Evolutionary conservation across 1,140 invertebrate genomes (phyloP).

Genomic region (Tenebrio molitor): DNA sequence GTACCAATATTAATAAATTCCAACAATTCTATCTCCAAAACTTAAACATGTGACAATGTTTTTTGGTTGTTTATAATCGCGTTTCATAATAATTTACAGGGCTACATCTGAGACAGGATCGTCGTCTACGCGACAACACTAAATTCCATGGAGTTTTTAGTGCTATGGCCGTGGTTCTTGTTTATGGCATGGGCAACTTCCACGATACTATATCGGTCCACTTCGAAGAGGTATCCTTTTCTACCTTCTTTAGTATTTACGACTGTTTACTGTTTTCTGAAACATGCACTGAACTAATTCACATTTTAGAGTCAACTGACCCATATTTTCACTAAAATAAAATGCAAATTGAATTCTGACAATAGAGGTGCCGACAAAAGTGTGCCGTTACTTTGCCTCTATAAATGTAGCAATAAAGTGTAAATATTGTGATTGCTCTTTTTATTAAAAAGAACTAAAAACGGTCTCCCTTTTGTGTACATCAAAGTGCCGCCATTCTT

Average conservation of each 20-base stretch:
- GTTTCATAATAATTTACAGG: conserved; percentile 43
- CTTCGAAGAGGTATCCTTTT: conserved; percentile 13
- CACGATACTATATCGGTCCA: conserved; percentile 25
- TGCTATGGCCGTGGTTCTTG: conserved; percentile 27
- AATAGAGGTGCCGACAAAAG: conserved; percentile 3
- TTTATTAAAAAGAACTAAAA: not conserved
- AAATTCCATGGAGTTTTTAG: conserved; percentile 36
- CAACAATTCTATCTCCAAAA: conserved; percentile 45
- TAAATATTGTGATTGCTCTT: not conserved
- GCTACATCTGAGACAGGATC: conserved; percentile 43
- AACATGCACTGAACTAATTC: conserved; percentile 7
- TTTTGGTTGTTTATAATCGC: conserved; percentile 43
- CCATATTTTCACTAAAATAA: conserved; percentile 17
- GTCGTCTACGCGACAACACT: conserved; percentile 44
- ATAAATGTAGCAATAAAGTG: not conserved
- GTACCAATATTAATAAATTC: conserved; percentile 43
- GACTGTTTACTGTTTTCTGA: conserved; percentile 20
- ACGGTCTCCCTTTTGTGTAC: not conserved
- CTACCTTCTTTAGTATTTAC: conserved; percentile 21
- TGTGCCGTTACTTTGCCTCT: not conserved
- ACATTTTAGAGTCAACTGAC: conserved; percentile 16
- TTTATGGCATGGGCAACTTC: conserved; percentile 29
- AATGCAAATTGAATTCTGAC: conserved; percentile 4
- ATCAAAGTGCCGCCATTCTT: too few relatives aligned
- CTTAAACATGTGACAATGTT: conserved; percentile 45